These are phyloP conservation scores for Ptychochromis oligacanthus DNA, from an alignment of 2,113 vertebrate genomes.

Conservation along the genomic window DNA sequence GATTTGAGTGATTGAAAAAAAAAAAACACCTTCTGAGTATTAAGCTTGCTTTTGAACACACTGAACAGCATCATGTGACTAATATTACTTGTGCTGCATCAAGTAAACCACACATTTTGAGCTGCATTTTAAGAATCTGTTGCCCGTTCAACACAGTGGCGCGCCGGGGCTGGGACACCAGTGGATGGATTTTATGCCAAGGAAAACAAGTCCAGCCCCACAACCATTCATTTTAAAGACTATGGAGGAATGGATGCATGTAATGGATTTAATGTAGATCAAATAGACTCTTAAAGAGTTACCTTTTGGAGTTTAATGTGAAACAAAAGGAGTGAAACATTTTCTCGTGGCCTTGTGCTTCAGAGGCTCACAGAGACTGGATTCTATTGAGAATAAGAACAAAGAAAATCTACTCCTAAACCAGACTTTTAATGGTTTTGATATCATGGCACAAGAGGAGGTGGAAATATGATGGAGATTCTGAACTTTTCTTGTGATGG, in stretches of 20 bases:
- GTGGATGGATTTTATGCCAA: conserved; percentile 65
- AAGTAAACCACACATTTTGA: conserved; percentile 14
- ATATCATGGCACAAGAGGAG: conserved; percentile 29
- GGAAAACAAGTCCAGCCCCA: conserved; percentile 38
- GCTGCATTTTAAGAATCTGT: conserved; percentile 33
- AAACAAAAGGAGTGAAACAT: conserved; percentile 55
- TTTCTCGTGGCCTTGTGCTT: conserved; percentile 29
- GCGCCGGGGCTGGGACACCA: conserved; percentile 33
- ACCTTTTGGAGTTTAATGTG: conserved; percentile 55
- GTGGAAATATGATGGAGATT: conserved; percentile 12
- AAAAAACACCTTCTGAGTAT: conserved; percentile 24
- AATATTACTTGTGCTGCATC: conserved; percentile 14
- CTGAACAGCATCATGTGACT: conserved; percentile 36
- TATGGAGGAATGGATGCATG: conserved; percentile 44
- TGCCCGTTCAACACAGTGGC: conserved; percentile 18
- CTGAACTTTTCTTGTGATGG: conserved; percentile 26
- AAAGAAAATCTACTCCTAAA: conserved; percentile 33
- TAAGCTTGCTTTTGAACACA: conserved; percentile 36
- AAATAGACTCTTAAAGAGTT: conserved; percentile 36
- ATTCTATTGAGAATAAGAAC: conserved; percentile 14
- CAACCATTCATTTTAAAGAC: conserved; percentile 39
- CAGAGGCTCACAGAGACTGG: conserved; percentile 35
- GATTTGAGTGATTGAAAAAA: conserved; percentile 32
- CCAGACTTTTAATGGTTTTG: conserved; percentile 38
- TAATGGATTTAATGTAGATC: conserved; percentile 35